Conservation (phyloP, 2,888 invertebrate species). For the Drosophila colorata region DNA sequence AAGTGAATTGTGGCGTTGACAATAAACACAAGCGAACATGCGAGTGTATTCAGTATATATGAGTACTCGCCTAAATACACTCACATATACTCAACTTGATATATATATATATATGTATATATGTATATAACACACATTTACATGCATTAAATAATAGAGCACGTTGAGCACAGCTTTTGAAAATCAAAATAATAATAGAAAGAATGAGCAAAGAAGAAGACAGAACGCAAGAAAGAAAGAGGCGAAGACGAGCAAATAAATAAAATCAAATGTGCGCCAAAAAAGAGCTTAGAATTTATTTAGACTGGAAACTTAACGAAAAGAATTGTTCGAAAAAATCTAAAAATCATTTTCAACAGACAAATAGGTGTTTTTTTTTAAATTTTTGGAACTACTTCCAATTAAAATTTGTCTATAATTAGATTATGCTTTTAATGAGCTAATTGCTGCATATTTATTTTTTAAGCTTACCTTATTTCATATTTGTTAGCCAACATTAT, state of each 20-base stretch:
- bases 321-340: not conserved
- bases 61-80: not conserved
- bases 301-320: not conserved
- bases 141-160: slow-evolving; percentile 63
- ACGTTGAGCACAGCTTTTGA: slow-evolving; percentile 51
- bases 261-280: not conserved
- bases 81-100: slow-evolving; percentile 15
- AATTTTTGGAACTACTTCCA: no score
- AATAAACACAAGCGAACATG: slow-evolving; percentile 28
- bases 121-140: slow-evolving; percentile 21
- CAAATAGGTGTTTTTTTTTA: no score
- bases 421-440: no score
- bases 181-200: slow-evolving; percentile 57
- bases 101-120: slow-evolving; percentile 4
- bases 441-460: no score
- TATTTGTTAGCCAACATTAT: no score
- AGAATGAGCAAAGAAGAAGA: slow-evolving; percentile 12
- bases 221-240: slow-evolving; percentile 32
- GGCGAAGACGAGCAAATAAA: not conserved
- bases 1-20: slow-evolving; percentile 72
- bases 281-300: not conserved
- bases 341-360: no score
- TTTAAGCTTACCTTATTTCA: no score
- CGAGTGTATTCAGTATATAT: slow-evolving; percentile 1
- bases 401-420: no score